Evolutionary conservation across 2,113 vertebrate species (phyloP).

Genomic region (Copsychus sechellarum): DNA sequence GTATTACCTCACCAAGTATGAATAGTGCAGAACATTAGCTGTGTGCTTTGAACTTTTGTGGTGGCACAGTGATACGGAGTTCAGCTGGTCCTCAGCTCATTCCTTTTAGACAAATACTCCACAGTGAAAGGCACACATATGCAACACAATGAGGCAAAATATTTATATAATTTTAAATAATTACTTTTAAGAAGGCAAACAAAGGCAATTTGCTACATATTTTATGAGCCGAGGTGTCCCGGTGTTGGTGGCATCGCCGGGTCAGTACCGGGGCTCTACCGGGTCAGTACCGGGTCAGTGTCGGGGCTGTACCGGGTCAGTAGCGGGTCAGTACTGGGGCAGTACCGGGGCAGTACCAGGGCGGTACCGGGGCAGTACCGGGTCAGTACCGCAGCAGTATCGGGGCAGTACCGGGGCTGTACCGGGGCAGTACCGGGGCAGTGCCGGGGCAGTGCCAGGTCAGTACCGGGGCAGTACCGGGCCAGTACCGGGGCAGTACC

Average conservation of each 20-base stretch:
- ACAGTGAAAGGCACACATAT: accelerated
- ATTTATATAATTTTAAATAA: not conserved
- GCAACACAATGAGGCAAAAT: not conserved
- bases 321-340: too few relatives aligned
- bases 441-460: accelerated
- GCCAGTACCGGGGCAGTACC: not conserved
- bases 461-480: too few relatives aligned
- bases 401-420: too few relatives aligned
- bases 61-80: accelerated
- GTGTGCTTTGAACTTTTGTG: not conserved
- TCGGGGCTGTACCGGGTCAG: accelerated
- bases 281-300: too few relatives aligned
- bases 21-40: not conserved
- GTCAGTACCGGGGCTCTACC: not conserved
- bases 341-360: too few relatives aligned
- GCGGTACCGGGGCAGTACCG: too few relatives aligned
- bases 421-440: accelerated
- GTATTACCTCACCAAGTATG: not conserved
- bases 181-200: not conserved
- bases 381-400: too few relatives aligned
- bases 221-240: accelerated
- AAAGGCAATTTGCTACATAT: not conserved
- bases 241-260: accelerated
- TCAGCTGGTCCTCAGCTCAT: not conserved
- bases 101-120: not conserved